Base-by-base conservation (phyloP, 2,113 vertebrate species). In the Mastomys coucha region DNA sequence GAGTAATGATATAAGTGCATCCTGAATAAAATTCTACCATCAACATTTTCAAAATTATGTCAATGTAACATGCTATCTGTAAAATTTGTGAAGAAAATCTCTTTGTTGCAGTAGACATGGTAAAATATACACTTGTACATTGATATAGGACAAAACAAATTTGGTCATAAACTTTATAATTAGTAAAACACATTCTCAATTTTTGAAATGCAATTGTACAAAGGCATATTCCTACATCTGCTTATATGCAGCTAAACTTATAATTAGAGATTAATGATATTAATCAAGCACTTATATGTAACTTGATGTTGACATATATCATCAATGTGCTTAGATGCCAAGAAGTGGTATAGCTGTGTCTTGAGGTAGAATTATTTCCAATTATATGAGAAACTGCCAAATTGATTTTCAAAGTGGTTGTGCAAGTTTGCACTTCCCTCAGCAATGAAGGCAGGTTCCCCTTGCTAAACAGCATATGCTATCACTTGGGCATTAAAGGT, bases 151-250 rank as follows among this genome's bases (percentile, higher is more conserved):
- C 45, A 92, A 94, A 58, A 53, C 9, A 86, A 9, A 49, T 92
- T 90, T 93, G 9, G 53, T 36, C 76, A 39, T 49, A 89, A 72
- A 97, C 51, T 90, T 96, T 9, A 58, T 42, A 51, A 87, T 4
- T 86, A 70, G 13, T 42, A 33, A 81, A 69, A 87, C 69, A 60
- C 58, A 86, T 33, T 82, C 2, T 80, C 28, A 36, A 20, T 51
- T 53, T 93, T 78, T 42, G 70, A 90, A 67, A 87, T 91, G 4
- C 6, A 36, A 67, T 53, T 49, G 75, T 86, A 75, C 2, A 60
- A 85, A 6, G 0, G 51, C 89, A 70, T 1, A 58, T 1, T 76
- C 45, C 88, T 89, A 81, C 3, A 63, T 89, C n/a, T 72, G 51
- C 36, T 91, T 93, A 84, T 78, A 42, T 69, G 26, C 6, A 65